Evolutionary conservation across 2,888 invertebrate genomes (phyloP).

Genomic region (Ormyrus nitidulus): DNA sequence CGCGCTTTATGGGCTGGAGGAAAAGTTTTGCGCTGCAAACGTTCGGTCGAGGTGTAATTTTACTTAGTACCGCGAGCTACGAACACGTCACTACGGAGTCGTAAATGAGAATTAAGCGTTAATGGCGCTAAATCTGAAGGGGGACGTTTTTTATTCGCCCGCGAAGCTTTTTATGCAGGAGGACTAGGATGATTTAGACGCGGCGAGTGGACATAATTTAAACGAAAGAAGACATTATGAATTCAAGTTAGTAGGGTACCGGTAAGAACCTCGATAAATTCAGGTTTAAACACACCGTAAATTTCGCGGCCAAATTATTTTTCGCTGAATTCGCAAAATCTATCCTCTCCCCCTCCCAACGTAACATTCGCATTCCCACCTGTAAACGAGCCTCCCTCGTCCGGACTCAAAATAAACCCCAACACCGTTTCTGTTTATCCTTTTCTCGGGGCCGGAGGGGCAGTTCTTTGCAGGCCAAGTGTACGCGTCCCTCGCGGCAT

Average conservation of each 20-base stretch:
- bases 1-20: background rate
- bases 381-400: background rate
- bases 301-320: no score
- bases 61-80: background rate
- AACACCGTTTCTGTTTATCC: background rate
- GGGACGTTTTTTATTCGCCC: no score
- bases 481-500: conserved; percentile 55
- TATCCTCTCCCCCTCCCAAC: conserved; percentile 37
- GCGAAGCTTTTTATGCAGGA: no score
- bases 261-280: no score
- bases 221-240: no score
- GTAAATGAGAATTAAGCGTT: conserved; percentile 3
- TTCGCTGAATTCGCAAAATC: background rate
- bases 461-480: background rate
- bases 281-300: no score
- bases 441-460: background rate
- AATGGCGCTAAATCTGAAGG: background rate
- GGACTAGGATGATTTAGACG: no score
- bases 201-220: no score
- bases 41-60: conserved; percentile 8
- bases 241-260: no score
- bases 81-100: background rate
- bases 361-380: no score
- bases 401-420: background rate
- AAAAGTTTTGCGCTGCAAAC: background rate